A percentile compares a stretch with the other conserved stretches of the same genome.
These are phyloP conservation scores for Perca flavescens DNA, from an alignment of 2,113 vertebrate genomes.

Conservation along the genomic window DNA sequence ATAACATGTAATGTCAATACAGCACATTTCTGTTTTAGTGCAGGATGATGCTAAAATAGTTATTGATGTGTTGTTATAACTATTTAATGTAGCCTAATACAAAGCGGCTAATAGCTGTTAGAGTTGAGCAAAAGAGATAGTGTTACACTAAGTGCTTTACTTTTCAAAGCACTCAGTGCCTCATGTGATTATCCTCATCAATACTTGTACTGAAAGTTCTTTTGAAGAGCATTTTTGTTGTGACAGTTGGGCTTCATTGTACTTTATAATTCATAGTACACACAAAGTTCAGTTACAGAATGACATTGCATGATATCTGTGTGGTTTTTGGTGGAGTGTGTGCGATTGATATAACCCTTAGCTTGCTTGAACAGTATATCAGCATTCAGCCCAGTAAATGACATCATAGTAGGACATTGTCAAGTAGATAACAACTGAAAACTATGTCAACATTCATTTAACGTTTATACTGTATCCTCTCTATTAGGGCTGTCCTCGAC, in stretches of 20 bases:
- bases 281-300: constrained; percentile 20
- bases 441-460: background rate
- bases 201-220: constrained; percentile 40
- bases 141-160: constrained; percentile 71
- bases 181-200: constrained; percentile 51
- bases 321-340: constrained; percentile 16
- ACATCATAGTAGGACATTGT: constrained; percentile 5
- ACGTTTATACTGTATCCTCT: background rate
- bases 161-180: constrained; percentile 67
- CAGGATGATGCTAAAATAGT: constrained; percentile 37
- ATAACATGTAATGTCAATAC: constrained; percentile 20
- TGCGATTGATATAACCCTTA: constrained; percentile 37
- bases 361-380: background rate
- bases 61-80: constrained; percentile 69
- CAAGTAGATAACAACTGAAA: constrained; percentile 47
- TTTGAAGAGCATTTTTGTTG: constrained; percentile 58
- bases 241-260: constrained; percentile 44
- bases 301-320: constrained; percentile 12
- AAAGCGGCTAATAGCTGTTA: constrained; percentile 58
- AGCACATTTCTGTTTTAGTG: constrained; percentile 35
- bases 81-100: constrained; percentile 65
- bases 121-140: constrained; percentile 58
- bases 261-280: background rate
- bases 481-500: too few species aligned
- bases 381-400: constrained; percentile 16